Base-by-base conservation (phyloP, 92 coral and sea anemone species). In the Porites cylindrica region DNA sequence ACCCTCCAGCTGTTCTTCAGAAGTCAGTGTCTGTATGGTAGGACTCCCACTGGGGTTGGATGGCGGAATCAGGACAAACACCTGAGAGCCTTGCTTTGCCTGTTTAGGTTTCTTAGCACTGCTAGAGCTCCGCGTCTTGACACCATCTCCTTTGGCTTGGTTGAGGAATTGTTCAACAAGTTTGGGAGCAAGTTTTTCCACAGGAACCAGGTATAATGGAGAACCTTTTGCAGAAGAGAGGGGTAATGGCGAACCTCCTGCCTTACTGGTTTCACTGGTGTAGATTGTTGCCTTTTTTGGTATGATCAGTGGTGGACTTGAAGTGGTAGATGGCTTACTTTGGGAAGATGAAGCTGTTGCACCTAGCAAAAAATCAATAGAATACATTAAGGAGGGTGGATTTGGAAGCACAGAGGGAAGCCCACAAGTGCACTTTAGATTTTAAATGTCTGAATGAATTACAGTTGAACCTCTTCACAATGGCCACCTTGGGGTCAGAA, bases 231-330 rank as follows among this genome's bases (percentile, higher is more conserved):
- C 38, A 9, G 72, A 14, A 26, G 87, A 26, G 7, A 83, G 54
- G 17, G 72, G 87, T 0, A 83, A 50, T 19, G 73, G 13, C 1
- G 79, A 29, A 10, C 63, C 64, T 10, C 86, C 86, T 9, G 6
- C 52, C 60, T 73, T 83, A 24, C 65, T 72, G 4, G 14, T 9
- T 11, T 16, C 73, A 21, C 26, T 62, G 23, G 87, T 83, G 80
- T 73, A 83, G 24, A 83, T 83, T 24, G 63, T 83, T 63, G 87
- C 81, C 64, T 83, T 73, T 20, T 52, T n/a, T 18, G 87, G 87
- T 12, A 83, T 75, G 38, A 83, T 18, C 8, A 53, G 16, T 14
- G 87, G 50, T 10, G 78, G 29, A 74, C 61, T 71, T 20, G 78
- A 11, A 38, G 13, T 10, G 61, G 62, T 52, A 19, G 16, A 20